phyloP scores from a whole-genome alignment of 2,888 invertebrate genomes.

The Stenodera caucasica region DNA sequence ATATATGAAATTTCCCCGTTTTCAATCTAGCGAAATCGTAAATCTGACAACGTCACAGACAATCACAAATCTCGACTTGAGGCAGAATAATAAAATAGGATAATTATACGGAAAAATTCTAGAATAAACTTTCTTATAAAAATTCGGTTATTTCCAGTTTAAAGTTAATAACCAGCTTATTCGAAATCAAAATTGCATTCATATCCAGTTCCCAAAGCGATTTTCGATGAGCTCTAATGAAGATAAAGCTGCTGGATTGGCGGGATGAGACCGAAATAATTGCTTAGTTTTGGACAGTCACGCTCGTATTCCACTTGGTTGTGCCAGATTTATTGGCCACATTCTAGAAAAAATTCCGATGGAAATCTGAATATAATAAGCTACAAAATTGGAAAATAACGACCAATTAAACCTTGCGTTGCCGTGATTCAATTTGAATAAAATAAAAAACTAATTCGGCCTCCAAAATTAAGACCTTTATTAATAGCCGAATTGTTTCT shows the following conservation, averaged over 20 bases:
- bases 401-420: conserved; percentile 23
- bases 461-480: no score
- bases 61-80: no score
- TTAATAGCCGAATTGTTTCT: no score
- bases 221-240: background rate
- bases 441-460: conserved; percentile 17
- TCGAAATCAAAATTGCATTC: background rate
- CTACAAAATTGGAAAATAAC: conserved; percentile 13
- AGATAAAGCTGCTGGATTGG: background rate
- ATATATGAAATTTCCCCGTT: background rate
- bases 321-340: background rate
- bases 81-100: no score
- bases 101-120: no score
- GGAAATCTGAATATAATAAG: background rate
- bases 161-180: background rate
- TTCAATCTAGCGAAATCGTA: background rate
- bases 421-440: conserved; percentile 22
- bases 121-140: no score
- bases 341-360: no score
- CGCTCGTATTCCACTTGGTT: background rate
- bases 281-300: background rate
- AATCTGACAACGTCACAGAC: background rate
- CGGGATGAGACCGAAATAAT: background rate
- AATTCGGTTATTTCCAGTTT: no score
- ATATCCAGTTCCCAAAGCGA: background rate